Evolutionary conservation across 2,888 invertebrate species (phyloP).

Genomic region (Iselma pallidipennis): DNA sequence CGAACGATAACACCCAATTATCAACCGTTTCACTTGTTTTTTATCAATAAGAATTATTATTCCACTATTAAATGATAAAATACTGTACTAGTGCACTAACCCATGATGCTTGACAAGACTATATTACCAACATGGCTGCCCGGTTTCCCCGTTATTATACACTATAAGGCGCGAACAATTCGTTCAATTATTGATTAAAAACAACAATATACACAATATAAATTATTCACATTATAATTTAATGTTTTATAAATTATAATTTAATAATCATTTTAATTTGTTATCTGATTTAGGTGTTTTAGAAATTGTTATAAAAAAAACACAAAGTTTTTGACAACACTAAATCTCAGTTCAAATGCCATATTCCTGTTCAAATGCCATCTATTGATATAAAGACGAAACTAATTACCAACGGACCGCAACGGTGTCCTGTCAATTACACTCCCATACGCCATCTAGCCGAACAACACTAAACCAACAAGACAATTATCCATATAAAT

Average conservation of each 20-base stretch:
- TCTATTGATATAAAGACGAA: conserved; percentile 30
- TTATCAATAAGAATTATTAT: conserved; percentile 18
- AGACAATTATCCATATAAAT: not conserved
- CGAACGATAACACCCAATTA: conserved; percentile 33
- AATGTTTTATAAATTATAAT: not conserved
- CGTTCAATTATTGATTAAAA: conserved; percentile 8
- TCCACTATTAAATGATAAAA: conserved; percentile 42
- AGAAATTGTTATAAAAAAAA: conserved; percentile 47
- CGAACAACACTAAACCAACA: not conserved
- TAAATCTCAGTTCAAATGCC: conserved; percentile 53
- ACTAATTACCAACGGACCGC: not conserved
- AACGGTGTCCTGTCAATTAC: not conserved
- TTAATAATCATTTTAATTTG: not conserved
- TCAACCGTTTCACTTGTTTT: no score
- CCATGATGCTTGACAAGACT: conserved; percentile 57
- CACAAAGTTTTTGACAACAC: conserved; percentile 55
- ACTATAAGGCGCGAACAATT: conserved; percentile 52
- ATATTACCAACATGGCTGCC: conserved; percentile 58
- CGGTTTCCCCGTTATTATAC: conserved; percentile 53
- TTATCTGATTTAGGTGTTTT: not conserved
- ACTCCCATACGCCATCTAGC: not conserved
- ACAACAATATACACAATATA: not conserved
- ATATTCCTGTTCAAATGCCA: conserved; percentile 40
- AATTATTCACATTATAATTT: not conserved
- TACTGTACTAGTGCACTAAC: conserved; percentile 52